phyloP scores from a whole-genome alignment of 1,140 invertebrate species.

The Dermatophagoides farinae region DNA sequence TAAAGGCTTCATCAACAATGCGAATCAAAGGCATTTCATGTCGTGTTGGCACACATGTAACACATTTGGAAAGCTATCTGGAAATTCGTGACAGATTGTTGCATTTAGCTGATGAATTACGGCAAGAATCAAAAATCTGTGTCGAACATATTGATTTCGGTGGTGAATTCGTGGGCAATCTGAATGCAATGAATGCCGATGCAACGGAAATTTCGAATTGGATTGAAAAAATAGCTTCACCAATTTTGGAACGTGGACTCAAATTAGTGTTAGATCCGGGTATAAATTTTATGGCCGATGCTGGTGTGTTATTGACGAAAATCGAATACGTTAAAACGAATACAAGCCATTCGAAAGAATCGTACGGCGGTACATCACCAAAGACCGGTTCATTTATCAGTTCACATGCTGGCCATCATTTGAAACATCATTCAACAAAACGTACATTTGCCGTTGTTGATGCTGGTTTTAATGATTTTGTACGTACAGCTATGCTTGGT shows the following conservation, averaged over 20 bases:
- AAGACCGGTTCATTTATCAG: conserved; percentile 3
- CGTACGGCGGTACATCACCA: conserved; percentile 1
- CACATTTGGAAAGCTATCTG: conserved; percentile 9
- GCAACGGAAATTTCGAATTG: conserved; percentile 16
- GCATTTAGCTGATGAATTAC: conserved; percentile 13
- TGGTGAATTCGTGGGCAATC: conserved; percentile 27
- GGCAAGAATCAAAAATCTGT: conserved; percentile 5
- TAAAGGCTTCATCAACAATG: conserved; percentile 15
- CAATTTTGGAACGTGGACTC: conserved; percentile 18
- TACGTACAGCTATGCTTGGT: conserved; percentile 28
- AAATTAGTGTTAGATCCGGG: conserved; percentile 28
- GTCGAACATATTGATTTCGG: conserved; percentile 26
- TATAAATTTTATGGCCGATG: conserved; percentile 26
- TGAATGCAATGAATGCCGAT: conserved; percentile 15
- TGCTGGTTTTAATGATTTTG: conserved; percentile 22
- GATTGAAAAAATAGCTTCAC: conserved; percentile 16
- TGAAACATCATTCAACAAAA: neutral
- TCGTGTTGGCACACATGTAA: conserved; percentile 22
- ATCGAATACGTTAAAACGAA: conserved; percentile 20
- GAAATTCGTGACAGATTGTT: conserved; percentile 16
- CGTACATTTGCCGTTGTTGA: conserved; percentile 21
- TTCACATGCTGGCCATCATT: neutral
- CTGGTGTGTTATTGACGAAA: conserved; percentile 26
- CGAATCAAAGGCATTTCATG: conserved; percentile 22
- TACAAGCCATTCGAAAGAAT: neutral